phyloP scores from a whole-genome alignment of 1,140 invertebrate genomes.

The Tetramorium alpestre region DNA sequence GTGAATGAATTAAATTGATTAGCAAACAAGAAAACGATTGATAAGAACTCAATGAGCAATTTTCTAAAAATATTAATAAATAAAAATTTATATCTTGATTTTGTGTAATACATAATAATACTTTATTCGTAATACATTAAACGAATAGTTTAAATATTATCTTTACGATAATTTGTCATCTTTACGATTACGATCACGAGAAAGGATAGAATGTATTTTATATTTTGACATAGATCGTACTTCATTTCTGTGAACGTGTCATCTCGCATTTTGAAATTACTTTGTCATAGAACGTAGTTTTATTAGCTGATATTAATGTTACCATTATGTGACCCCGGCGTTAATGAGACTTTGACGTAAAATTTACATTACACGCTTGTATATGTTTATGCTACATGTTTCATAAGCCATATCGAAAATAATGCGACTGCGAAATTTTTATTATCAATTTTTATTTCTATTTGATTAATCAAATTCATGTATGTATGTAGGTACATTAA shows the following conservation, averaged over 20 bases:
- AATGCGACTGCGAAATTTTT: background rate
- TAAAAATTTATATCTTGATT: background rate
- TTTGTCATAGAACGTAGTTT: conserved; percentile 11
- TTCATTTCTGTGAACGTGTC: background rate
- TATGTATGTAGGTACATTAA: background rate
- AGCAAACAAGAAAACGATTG: background rate
- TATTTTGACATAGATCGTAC: background rate
- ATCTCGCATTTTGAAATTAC: conserved; percentile 21
- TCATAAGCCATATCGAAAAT: background rate
- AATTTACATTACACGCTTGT: conserved; percentile 15
- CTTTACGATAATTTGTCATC: background rate
- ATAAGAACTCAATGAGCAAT: background rate
- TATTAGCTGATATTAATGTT: conserved; percentile 34
- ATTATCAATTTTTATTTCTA: background rate
- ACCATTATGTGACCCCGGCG: background rate
- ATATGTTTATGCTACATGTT: background rate
- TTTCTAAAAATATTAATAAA: background rate
- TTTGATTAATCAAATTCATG: background rate
- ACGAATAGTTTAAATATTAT: background rate
- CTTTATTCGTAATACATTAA: too few species aligned
- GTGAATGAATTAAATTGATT: background rate
- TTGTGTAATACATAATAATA: background rate
- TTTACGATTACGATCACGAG: background rate
- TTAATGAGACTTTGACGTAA: conserved; percentile 27
- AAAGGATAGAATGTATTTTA: background rate